Evolutionary conservation across 2,113 vertebrate genomes (phyloP).

Genomic region (Xenotilapia longispinis): DNA sequence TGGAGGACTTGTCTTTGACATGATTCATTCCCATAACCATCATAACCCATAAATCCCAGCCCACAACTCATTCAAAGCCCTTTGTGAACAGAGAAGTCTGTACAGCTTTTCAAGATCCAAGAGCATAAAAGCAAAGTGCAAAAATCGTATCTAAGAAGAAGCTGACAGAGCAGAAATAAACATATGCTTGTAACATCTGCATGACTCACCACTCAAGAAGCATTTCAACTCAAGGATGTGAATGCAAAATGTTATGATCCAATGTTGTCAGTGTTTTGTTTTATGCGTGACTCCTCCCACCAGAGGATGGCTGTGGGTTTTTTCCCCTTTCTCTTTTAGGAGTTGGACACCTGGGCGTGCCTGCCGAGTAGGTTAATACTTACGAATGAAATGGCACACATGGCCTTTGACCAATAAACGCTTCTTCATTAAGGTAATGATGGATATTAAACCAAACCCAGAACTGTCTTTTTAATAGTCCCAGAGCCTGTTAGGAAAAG

Average conservation of each 20-base stretch:
- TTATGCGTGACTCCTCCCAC: too few relatives aligned
- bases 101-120: not conserved
- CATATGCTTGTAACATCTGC: not conserved
- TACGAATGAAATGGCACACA: not conserved
- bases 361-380: not conserved
- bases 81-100: not conserved
- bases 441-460: not conserved
- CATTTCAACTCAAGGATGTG: not conserved
- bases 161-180: not conserved
- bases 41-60: not conserved
- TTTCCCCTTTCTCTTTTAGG: too few relatives aligned
- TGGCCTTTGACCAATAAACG: not conserved
- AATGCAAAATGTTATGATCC: not conserved
- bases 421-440: not conserved
- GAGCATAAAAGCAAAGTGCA: not conserved
- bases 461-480: not conserved
- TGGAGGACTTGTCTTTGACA: not conserved
- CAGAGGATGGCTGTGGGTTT: too few relatives aligned
- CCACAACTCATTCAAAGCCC: not conserved
- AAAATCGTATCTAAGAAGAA: not conserved
- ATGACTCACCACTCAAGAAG: not conserved
- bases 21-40: not conserved
- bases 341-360: too few relatives aligned
- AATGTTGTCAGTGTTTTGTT: too few relatives aligned
- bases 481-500: not conserved